Evolutionary conservation across 2,797 vertebrate species (phyloP).

Genomic region (Pteronotus mesoamericanus): DNA sequence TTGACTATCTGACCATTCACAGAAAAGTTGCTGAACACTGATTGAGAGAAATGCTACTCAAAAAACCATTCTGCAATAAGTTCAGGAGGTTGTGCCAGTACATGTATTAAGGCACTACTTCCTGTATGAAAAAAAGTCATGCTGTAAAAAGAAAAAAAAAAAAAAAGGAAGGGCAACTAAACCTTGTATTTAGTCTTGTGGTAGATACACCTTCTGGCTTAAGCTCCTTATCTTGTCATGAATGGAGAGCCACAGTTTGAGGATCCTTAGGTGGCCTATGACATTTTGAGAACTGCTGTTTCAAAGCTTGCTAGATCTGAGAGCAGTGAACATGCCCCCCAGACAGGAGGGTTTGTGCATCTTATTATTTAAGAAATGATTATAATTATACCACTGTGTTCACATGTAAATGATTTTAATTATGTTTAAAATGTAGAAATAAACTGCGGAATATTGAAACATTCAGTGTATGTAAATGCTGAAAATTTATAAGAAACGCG

Average conservation of each 20-base stretch:
- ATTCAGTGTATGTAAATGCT: not conserved
- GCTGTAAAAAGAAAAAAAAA: not conserved
- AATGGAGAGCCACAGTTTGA: not conserved
- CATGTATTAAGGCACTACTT: not conserved
- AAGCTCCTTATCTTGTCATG: not conserved
- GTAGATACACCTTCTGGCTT: not conserved
- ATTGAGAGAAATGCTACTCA: not conserved
- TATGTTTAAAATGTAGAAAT: not conserved
- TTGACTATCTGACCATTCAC: not conserved
- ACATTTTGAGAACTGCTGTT: not conserved
- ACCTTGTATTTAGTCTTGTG: not conserved
- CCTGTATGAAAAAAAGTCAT: not conserved
- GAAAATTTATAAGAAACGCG: not conserved
- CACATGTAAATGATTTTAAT: not conserved
- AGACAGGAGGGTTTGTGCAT: not conserved
- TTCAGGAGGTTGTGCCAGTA: not conserved
- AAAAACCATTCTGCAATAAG: not conserved
- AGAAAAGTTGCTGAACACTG: not conserved
- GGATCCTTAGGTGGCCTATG: not conserved
- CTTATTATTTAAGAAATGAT: not conserved
- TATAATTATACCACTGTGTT: not conserved
- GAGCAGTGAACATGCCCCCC: not conserved
- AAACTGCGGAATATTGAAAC: not conserved
- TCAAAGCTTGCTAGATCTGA: not conserved
- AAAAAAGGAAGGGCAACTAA: not conserved